These are phyloP conservation scores for Lagodon rhomboides DNA, from an alignment of 2,797 vertebrate genomes.

Conservation along the genomic window DNA sequence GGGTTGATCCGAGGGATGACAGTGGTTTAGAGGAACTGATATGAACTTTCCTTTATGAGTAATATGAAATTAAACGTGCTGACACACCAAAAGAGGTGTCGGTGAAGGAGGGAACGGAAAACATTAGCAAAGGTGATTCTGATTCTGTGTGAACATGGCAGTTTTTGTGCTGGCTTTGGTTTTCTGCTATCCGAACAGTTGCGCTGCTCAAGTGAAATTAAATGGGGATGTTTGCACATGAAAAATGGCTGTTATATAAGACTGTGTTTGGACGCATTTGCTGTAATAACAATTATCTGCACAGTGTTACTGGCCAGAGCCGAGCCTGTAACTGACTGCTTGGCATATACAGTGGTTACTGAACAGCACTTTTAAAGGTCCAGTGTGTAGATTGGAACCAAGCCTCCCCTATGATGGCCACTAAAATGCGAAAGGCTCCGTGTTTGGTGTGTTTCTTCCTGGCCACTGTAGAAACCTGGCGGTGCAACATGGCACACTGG, in stretches of 20 bases:
- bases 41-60: slow-evolving; percentile 21
- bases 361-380: neutral
- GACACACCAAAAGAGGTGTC: slow-evolving; percentile 6
- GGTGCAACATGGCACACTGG: no score
- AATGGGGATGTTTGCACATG: neutral
- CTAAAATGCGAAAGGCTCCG: no score
- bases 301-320: neutral
- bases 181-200: neutral
- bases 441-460: no score
- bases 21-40: slow-evolving; percentile 18
- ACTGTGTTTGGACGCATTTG: neutral
- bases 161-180: slow-evolving; percentile 9
- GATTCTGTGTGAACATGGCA: slow-evolving; percentile 8
- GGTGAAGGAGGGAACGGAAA: slow-evolving; percentile 6
- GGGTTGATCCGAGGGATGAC: neutral
- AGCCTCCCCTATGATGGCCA: no score
- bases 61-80: slow-evolving; percentile 21
- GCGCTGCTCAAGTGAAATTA: slow-evolving; percentile 4
- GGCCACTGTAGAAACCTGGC: no score
- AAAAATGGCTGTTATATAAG: neutral
- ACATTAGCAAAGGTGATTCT: slow-evolving; percentile 4
- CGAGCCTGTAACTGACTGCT: neutral
- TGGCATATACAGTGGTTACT: neutral
- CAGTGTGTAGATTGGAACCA: no score
- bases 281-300: slow-evolving; percentile 8